Percentiles rank a stretch among this genome's conserved stretches.
Evolutionary conservation across 2,888 invertebrate species (phyloP).

Genomic region (Pseudolycoriella hygida): DNA sequence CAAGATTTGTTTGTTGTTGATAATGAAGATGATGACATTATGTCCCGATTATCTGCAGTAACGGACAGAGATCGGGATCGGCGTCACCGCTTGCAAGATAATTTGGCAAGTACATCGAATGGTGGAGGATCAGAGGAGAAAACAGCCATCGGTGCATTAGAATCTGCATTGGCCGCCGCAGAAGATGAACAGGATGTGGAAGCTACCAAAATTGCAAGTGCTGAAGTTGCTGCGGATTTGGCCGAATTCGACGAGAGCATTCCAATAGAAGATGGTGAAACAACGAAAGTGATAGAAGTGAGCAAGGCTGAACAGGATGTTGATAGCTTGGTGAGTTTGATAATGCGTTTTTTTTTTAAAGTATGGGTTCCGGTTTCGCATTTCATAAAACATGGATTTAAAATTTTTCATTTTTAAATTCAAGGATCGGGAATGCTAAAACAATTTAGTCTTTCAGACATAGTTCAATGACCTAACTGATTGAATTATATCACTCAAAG

Average conservation of each 20-base stretch:
- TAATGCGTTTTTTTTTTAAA: neutral
- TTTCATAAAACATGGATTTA: slow-evolving; percentile 6
- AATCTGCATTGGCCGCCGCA: slow-evolving; percentile 72
- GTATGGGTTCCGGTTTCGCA: neutral
- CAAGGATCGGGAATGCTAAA: neutral
- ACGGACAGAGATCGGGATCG: slow-evolving; percentile 32
- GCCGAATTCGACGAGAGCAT: slow-evolving; percentile 93
- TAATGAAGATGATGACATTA: slow-evolving; percentile 39
- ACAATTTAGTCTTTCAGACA: slow-evolving; percentile 19
- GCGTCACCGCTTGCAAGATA: slow-evolving; percentile 15
- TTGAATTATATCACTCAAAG: slow-evolving; percentile 29
- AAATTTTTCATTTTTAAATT: slow-evolving; percentile 1
- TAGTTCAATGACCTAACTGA: slow-evolving; percentile 20
- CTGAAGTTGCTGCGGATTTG: slow-evolving; percentile 75
- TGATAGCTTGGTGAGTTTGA: slow-evolving; percentile 29
- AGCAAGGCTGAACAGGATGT: slow-evolving; percentile 58
- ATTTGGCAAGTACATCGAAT: slow-evolving; percentile 7
- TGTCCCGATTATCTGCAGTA: slow-evolving; percentile 38
- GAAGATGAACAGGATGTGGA: slow-evolving; percentile 92
- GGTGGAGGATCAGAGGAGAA: slow-evolving; percentile 33
- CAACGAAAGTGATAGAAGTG: slow-evolving; percentile 33
- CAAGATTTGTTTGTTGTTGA: slow-evolving; percentile 79
- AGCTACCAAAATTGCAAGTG: slow-evolving; percentile 75
- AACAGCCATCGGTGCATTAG: slow-evolving; percentile 45
- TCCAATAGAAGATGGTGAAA: slow-evolving; percentile 53